phyloP scores from a whole-genome alignment of 1,140 invertebrate genomes.

The Monochamus saltuarius region DNA sequence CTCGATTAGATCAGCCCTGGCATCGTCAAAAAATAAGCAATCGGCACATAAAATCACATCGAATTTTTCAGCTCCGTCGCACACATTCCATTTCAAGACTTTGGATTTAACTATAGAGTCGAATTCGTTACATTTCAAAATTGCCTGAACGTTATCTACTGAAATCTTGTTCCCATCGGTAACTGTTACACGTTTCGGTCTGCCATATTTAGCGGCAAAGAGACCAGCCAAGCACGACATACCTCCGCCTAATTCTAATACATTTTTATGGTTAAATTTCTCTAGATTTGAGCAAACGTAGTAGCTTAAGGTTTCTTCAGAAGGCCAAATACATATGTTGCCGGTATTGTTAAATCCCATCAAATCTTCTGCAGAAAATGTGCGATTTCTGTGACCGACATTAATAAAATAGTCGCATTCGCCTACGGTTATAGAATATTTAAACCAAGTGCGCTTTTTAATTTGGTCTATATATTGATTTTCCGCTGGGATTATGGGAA shows the following conservation, averaged over 20 bases:
- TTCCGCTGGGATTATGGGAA: slow-evolving; percentile 23
- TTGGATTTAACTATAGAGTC: slow-evolving; percentile 45
- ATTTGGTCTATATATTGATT: slow-evolving; percentile 28
- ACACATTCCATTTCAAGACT: slow-evolving; percentile 57
- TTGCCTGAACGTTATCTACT: slow-evolving; percentile 71
- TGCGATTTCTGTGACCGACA: slow-evolving; percentile 61
- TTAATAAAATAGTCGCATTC: slow-evolving; percentile 54
- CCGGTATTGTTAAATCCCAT: slow-evolving; percentile 89
- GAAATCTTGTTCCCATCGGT: slow-evolving; percentile 80
- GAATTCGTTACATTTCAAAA: slow-evolving; percentile 64
- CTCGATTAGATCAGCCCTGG: slow-evolving; percentile 67
- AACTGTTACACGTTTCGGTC: slow-evolving; percentile 61
- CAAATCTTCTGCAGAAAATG: slow-evolving; percentile 68
- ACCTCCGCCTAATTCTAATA: slow-evolving; percentile 81
- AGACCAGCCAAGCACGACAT: slow-evolving; percentile 84
- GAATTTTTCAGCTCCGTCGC: slow-evolving; percentile 52
- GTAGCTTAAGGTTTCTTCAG: slow-evolving; percentile 80
- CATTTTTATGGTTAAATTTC: slow-evolving; percentile 65
- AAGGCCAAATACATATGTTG: slow-evolving; percentile 90
- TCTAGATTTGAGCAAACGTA: slow-evolving; percentile 68
- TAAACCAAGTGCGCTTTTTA: slow-evolving; percentile 55
- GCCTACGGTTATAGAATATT: slow-evolving; percentile 57
- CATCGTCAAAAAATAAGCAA: slow-evolving; percentile 83
- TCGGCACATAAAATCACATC: slow-evolving; percentile 77
- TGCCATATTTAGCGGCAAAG: slow-evolving; percentile 68